A percentile compares a stretch with the other conserved stretches of the same genome.
Conservation (phyloP, 2,888 invertebrate species). For the Sceliomorpha sp. region DNA sequence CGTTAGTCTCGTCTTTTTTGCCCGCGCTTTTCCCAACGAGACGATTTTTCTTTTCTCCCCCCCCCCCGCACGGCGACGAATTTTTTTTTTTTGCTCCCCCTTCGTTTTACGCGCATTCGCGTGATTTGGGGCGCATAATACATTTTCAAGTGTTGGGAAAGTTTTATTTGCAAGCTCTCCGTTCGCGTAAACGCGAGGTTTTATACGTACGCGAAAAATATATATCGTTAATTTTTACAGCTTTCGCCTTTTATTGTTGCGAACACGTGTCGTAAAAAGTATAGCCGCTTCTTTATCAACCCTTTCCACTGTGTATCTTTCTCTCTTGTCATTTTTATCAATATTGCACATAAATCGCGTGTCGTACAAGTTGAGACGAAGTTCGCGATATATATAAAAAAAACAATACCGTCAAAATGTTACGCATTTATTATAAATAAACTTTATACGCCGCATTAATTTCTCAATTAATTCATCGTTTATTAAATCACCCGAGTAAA, state of each 20-base stretch:
- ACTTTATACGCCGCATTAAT: too few relatives aligned
- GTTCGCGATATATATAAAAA: too few relatives aligned
- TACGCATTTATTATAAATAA: too few relatives aligned
- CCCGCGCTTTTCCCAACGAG: too few relatives aligned
- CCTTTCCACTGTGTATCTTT: too few relatives aligned
- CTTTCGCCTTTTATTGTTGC: constrained; percentile 29
- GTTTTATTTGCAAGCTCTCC: constrained; percentile 27
- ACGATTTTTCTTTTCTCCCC: too few relatives aligned
- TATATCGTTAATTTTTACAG: constrained; percentile 45
- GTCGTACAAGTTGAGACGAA: too few relatives aligned
- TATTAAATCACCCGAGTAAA: too few relatives aligned
- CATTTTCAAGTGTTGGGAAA: constrained; percentile 27
- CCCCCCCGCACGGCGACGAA: too few relatives aligned
- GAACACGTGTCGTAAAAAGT: constrained; percentile 43
- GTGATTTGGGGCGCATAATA: constrained; percentile 39
- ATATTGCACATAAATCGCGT: constrained; percentile 44
- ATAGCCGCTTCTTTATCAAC: constrained; percentile 23
- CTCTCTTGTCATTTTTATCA: constrained; percentile 36
- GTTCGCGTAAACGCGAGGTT: constrained; percentile 32
- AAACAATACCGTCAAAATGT: too few relatives aligned
- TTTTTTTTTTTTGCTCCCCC: constrained; percentile 33
- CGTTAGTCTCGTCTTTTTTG: constrained; percentile 18
- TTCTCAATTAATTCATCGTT: too few relatives aligned
- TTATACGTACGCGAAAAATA: constrained; percentile 38
- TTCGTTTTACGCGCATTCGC: constrained; percentile 31